Evolutionary conservation across 2,888 invertebrate genomes (phyloP).

Genomic region (Macrophya alboannulata): DNA sequence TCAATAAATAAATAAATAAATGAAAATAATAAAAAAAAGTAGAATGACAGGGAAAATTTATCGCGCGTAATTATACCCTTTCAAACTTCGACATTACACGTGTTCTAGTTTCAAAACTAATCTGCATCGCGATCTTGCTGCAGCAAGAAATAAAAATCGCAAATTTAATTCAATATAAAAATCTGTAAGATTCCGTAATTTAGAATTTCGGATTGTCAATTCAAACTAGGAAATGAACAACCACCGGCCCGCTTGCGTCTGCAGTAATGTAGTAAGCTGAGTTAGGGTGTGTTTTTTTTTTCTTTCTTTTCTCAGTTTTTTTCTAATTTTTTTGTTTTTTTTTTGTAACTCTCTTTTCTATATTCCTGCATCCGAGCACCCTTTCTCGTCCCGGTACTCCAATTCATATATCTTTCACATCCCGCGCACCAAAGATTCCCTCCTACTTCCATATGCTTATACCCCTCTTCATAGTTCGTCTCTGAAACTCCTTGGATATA

Average conservation of each 20-base stretch:
- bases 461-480: background rate
- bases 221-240: conserved; percentile 9
- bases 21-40: background rate
- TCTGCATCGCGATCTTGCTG: background rate
- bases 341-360: conserved; percentile 1
- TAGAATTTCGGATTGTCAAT: background rate
- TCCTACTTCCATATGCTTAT: conserved; percentile 20
- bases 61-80: conserved; percentile 47
- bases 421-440: conserved; percentile 41
- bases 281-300: conserved; percentile 17
- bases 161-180: background rate
- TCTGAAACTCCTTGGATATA: conserved; percentile 48
- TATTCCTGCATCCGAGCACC: conserved; percentile 48
- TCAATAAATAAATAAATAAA: background rate
- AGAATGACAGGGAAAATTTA: conserved; percentile 38
- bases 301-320: background rate
- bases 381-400: conserved; percentile 52
- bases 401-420: conserved; percentile 54
- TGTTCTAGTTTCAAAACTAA: conserved; percentile 33
- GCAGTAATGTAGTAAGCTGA: background rate
- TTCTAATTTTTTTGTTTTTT: conserved; percentile 18
- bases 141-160: background rate
- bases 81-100: conserved; percentile 12
- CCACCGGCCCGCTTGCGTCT: conserved; percentile 36
- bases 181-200: background rate